A percentile compares a stretch with the other conserved stretches of the same genome.
These are phyloP conservation scores for Chrysogorgia sp. DNA, from an alignment of 92 coral and sea anemone species.

Conservation along the genomic window DNA sequence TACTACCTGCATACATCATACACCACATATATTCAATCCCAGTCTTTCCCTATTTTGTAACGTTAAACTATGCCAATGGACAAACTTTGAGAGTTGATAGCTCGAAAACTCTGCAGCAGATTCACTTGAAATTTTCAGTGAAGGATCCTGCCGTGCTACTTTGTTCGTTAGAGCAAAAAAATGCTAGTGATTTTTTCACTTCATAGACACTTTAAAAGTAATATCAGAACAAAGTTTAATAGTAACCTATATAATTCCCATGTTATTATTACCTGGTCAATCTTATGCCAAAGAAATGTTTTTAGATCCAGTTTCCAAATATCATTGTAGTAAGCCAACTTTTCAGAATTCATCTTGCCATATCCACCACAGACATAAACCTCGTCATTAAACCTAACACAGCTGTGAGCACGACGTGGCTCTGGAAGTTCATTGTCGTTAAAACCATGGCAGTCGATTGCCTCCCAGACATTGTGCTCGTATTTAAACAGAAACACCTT, in stretches of 20 bases:
- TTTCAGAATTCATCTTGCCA: constrained; percentile 54
- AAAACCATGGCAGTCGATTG: constrained; percentile 63
- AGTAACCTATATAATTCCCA: neutral
- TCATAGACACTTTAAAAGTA: too few relatives aligned
- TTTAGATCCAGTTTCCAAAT: constrained; percentile 82
- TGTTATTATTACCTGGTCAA: constrained; percentile 42
- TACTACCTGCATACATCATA: too few relatives aligned
- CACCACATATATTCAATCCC: too few relatives aligned
- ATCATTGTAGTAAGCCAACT: constrained; percentile 65
- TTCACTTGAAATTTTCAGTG: too few relatives aligned
- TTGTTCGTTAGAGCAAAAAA: too few relatives aligned
- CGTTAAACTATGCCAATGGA: too few relatives aligned
- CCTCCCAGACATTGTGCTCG: constrained; percentile 62
- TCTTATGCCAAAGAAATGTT: constrained; percentile 77
- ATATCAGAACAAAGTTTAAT: neutral
- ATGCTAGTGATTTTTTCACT: too few relatives aligned
- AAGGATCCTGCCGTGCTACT: too few relatives aligned
- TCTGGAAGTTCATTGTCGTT: constrained; percentile 68
- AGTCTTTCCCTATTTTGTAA: too few relatives aligned
- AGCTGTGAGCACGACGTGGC: constrained; percentile 95
- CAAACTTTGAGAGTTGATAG: too few relatives aligned
- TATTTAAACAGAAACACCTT: constrained; percentile 73
- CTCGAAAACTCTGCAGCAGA: too few relatives aligned
- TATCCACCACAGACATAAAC: constrained; percentile 90
- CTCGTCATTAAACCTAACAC: constrained; percentile 68